These are phyloP conservation scores for Mallotus villosus DNA, from an alignment of 2,797 vertebrate genomes.

Conservation along the genomic window DNA sequence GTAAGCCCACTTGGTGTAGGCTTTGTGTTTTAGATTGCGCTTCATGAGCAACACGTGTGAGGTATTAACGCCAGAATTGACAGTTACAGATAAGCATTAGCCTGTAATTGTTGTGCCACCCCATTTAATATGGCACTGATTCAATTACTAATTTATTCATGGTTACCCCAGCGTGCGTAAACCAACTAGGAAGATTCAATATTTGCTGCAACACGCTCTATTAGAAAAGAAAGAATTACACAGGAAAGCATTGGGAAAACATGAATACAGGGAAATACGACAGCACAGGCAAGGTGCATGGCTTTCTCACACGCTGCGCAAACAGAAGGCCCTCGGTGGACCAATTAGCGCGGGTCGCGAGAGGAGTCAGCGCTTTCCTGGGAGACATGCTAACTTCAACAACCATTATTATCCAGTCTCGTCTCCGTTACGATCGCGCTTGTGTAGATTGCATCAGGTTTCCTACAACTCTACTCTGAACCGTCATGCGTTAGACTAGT, in stretches of 20 bases:
- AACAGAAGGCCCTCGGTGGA: conserved; percentile 75
- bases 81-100: background rate
- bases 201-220: conserved; percentile 12
- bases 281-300: conserved; percentile 51
- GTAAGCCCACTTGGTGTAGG: too few relatives aligned
- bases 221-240: conserved; percentile 34
- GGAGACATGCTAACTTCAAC: conserved; percentile 76
- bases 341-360: conserved; percentile 78
- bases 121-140: too few relatives aligned
- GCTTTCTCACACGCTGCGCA: conserved; percentile 69
- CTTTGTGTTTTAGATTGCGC: too few relatives aligned
- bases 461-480: conserved; percentile 63
- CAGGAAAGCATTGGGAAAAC: conserved; percentile 33
- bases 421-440: conserved; percentile 76
- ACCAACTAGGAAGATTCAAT: conserved; percentile 1
- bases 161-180: background rate
- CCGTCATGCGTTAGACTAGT: conserved; percentile 20
- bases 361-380: conserved; percentile 80
- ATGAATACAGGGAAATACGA: conserved; percentile 41
- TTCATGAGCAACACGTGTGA: too few relatives aligned
- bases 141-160: too few relatives aligned
- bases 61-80: background rate
- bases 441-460: conserved; percentile 81
- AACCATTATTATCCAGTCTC: conserved; percentile 70
- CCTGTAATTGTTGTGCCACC: too few relatives aligned